phyloP scores from a whole-genome alignment of 2,797 vertebrate species.

The Amniataba percoides region DNA sequence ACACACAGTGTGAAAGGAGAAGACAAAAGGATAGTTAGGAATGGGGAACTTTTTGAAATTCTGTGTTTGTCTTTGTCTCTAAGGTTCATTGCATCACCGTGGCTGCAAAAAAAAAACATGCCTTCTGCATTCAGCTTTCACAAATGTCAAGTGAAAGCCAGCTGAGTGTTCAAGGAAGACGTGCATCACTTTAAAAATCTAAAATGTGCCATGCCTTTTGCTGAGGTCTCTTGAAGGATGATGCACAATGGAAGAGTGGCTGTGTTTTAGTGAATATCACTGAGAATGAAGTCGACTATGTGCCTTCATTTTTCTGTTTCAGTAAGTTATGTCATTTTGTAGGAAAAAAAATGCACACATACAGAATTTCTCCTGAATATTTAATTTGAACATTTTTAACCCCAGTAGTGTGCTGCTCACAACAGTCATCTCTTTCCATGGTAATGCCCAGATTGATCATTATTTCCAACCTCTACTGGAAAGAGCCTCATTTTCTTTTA shows the following conservation, averaged over 20 bases:
- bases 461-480: slow-evolving; percentile 46
- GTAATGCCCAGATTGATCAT: slow-evolving; percentile 51
- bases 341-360: not conserved
- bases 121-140: slow-evolving; percentile 6
- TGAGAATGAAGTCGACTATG: not conserved
- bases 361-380: slow-evolving; percentile 35
- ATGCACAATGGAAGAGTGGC: not conserved
- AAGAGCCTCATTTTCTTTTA: slow-evolving; percentile 33
- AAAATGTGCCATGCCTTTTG: not conserved
- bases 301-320: slow-evolving; percentile 8
- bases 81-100: slow-evolving; percentile 13
- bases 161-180: slow-evolving; percentile 21
- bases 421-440: slow-evolving; percentile 29
- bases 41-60: not conserved
- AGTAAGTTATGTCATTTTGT: slow-evolving; percentile 12
- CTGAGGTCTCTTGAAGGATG: not conserved
- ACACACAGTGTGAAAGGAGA: slow-evolving; percentile 2
- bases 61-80: slow-evolving; percentile 9
- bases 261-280: slow-evolving; percentile 14
- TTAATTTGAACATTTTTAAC: slow-evolving; percentile 26
- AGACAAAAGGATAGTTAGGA: not conserved
- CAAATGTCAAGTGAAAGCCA: slow-evolving; percentile 35
- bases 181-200: slow-evolving; percentile 5
- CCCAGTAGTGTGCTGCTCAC: slow-evolving; percentile 1
- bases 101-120: not conserved